Evolutionary conservation across 92 coral and sea anemone genomes (phyloP).

Genomic region (Phenganax stokvisi): DNA sequence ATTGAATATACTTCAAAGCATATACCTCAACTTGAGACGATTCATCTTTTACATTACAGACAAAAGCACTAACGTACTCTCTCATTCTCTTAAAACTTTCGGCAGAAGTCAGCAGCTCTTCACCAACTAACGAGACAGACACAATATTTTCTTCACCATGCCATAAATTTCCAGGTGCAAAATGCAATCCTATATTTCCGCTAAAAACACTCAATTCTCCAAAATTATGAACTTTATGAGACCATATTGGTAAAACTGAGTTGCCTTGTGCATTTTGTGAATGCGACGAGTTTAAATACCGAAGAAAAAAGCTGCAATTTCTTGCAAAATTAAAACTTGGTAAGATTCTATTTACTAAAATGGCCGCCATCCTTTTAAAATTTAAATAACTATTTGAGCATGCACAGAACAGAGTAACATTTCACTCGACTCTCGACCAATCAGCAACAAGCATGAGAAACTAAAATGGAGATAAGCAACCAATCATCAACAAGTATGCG

Average conservation of each 20-base stretch:
- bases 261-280: not conserved
- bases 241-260: not conserved
- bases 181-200: slow-evolving; percentile 18
- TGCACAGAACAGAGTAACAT: too few species aligned
- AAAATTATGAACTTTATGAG: slow-evolving; percentile 6
- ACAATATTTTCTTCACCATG: not conserved
- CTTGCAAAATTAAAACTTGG: not conserved
- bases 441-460: too few species aligned
- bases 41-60: not conserved
- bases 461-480: too few species aligned
- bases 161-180: slow-evolving; percentile 1
- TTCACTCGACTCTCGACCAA: too few species aligned
- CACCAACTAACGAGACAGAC: not conserved
- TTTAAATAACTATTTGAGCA: too few species aligned
- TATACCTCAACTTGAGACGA: too few species aligned
- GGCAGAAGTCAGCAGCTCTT: not conserved
- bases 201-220: slow-evolving; percentile 18
- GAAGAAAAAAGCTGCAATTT: slow-evolving; percentile 2
- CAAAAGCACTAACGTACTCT: not conserved
- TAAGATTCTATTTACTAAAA: not conserved
- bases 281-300: not conserved
- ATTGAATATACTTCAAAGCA: too few species aligned
- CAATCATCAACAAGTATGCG: too few species aligned
- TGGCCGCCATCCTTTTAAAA: not conserved
- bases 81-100: not conserved